Conservation (phyloP, 2,797 vertebrate genomes). For the Karalla daura region DNA sequence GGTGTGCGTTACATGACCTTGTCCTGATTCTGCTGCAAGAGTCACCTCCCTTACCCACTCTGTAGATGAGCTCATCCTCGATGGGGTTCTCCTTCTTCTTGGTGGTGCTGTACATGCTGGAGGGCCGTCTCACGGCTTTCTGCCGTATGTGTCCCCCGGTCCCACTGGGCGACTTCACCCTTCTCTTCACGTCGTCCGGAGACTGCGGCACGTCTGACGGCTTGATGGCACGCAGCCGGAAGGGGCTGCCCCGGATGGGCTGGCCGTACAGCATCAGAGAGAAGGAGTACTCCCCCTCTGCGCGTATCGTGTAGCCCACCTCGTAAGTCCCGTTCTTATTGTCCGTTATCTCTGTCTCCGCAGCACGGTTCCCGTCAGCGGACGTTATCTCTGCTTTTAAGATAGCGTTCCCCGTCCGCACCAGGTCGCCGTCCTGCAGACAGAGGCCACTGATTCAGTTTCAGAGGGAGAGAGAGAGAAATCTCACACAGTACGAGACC, state of each 20-base stretch:
- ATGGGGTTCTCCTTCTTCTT: constrained; percentile 98
- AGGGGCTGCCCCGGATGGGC: constrained; percentile 90
- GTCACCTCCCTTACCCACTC: constrained; percentile 87
- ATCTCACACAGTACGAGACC: not conserved
- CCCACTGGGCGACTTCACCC: constrained; percentile 93
- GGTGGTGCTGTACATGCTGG: constrained; percentile 96
- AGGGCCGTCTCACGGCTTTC: constrained; percentile 93
- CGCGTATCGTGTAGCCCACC: constrained; percentile 88
- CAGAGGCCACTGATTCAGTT: constrained; percentile 2
- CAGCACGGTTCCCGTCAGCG: constrained; percentile 78
- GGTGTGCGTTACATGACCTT: no score
- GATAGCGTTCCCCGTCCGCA: constrained; percentile 90
- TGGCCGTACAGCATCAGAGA: constrained; percentile 90
- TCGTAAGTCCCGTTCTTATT: constrained; percentile 97
- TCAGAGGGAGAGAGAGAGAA: not conserved
- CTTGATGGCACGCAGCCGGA: constrained; percentile 88
- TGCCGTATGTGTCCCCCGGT: constrained; percentile 93
- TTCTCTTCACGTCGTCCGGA: constrained; percentile 93
- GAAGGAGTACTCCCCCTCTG: constrained; percentile 90
- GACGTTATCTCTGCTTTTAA: constrained; percentile 87
- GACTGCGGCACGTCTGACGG: constrained; percentile 89
- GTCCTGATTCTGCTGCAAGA: not conserved
- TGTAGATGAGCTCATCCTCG: constrained; percentile 96
- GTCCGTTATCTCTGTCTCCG: constrained; percentile 88
- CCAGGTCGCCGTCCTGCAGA: constrained; percentile 88